Percentiles rank a stretch among this genome's conserved stretches.
phyloP scores from a whole-genome alignment of 2,797 vertebrate genomes.

The Sebastes trivittatus region DNA sequence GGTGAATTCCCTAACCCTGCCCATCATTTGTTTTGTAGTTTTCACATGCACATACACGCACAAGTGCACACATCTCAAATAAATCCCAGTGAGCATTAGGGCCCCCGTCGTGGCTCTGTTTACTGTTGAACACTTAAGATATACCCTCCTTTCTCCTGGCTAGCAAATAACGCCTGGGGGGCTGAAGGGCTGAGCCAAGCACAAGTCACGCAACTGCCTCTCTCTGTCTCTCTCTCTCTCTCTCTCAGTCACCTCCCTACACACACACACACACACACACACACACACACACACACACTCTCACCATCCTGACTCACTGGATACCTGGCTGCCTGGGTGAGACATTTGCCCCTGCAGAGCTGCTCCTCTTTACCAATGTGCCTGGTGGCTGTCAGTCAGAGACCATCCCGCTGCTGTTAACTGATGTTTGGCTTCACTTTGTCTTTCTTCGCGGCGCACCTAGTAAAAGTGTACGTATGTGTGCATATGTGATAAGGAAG shows the following conservation, averaged over 20 bases:
- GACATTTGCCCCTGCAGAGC: slow-evolving; percentile 47
- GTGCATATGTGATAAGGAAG: background rate
- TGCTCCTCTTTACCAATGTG: slow-evolving; percentile 38
- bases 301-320: slow-evolving; percentile 24
- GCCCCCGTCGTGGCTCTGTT: slow-evolving; percentile 58
- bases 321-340: slow-evolving; percentile 49
- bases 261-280: slow-evolving; percentile 6
- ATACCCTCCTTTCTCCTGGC: slow-evolving; percentile 77
- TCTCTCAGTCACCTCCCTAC: background rate
- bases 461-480: background rate
- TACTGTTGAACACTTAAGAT: slow-evolving; percentile 75
- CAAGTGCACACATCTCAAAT: background rate
- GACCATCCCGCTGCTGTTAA: slow-evolving; percentile 13
- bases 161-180: slow-evolving; percentile 74
- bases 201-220: slow-evolving; percentile 76
- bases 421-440: slow-evolving; percentile 25
- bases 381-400: slow-evolving; percentile 43
- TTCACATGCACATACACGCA: background rate
- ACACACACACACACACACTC: background rate
- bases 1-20: background rate
- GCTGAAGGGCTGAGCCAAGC: slow-evolving; percentile 59
- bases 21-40: background rate
- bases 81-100: slow-evolving; percentile 39
- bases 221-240: background rate
- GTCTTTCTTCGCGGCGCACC: background rate